Conservation (phyloP, 2,113 vertebrate species). For the Macquaria ambigua region DNA sequence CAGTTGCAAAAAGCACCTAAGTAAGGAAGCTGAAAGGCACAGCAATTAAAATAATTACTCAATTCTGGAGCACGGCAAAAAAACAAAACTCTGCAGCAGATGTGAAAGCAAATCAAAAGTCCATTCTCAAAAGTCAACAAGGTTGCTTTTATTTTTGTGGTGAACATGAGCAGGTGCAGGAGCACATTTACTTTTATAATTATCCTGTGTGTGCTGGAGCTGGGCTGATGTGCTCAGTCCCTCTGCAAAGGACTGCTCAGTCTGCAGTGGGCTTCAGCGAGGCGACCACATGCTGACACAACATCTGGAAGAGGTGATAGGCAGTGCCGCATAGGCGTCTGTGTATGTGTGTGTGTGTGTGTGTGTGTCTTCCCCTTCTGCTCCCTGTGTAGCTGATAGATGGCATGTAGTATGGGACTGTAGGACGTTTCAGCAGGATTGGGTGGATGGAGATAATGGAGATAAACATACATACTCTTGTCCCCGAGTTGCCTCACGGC, state of each 20-base stretch:
- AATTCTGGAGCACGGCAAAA: not conserved
- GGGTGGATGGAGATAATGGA: slow-evolving; percentile 19
- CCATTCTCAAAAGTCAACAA: slow-evolving; percentile 14
- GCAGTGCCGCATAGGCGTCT: slow-evolving; percentile 13
- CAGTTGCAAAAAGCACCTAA: slow-evolving; percentile 5
- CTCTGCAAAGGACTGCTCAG: slow-evolving; percentile 4
- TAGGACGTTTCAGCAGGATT: slow-evolving; percentile 18
- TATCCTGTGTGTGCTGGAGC: slow-evolving; percentile 23
- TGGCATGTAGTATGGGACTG: not conserved
- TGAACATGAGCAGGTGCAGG: slow-evolving; percentile 16
- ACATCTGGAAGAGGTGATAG: slow-evolving; percentile 55
- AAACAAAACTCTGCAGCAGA: slow-evolving; percentile 10
- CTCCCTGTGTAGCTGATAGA: slow-evolving; percentile 31
- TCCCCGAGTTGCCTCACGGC: not conserved
- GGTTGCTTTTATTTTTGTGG: not conserved
- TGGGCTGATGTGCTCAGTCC: not conserved
- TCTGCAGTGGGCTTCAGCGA: slow-evolving; percentile 8
- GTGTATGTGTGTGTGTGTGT: not conserved
- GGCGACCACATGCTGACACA: slow-evolving; percentile 54
- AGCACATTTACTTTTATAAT: slow-evolving; percentile 34
- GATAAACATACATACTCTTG: slow-evolving; percentile 10
- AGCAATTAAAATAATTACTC: slow-evolving; percentile 34
- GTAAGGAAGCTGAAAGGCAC: not conserved
- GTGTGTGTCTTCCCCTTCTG: not conserved
- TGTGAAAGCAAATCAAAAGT: slow-evolving; percentile 22